Evolutionary conservation across 2,888 invertebrate genomes (phyloP), one percentile per base, ranked within the genome.

Genomic region (Phyllotreta striolata): DNA sequence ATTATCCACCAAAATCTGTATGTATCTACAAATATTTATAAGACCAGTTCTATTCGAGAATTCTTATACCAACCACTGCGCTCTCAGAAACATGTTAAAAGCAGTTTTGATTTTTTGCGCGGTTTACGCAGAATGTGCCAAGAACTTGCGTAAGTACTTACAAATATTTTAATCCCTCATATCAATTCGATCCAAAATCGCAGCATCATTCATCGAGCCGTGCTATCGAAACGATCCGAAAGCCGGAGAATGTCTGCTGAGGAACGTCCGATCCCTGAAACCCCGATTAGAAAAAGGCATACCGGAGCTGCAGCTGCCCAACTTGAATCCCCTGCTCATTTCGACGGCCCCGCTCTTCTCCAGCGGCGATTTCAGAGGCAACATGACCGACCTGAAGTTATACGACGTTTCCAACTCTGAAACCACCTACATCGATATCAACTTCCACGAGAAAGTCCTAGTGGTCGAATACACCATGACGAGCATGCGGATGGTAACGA

Each of bases 251-350:
- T 91, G 91, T 73, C 84, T 88, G 0, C 80, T 81, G 66, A 78
- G 84, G 12, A 86, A 86, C 0, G 81, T 91, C 0, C 86, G 89
- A 54, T 76, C 76, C 0, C 79, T 91, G 64, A 82, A 84, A 54
- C 85, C 86, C 0, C 80, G 85, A 40, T 77, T 91, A 8, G 80
- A 78, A 0, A 65, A 76, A 0, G 91, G 91, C 1, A 87, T 91
- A 55, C 85, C 87, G 0, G 88, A 87, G 70, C 80, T 91, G 0
- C 82, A 83, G 9, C 86, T 91, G 49, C 91, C 91, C 0, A 80
- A 86, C 0, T 82, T 89, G 67, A 89, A 91, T 63, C 91, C 91
- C 0, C 83, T 91, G 66, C 80, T 77, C 1, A 83, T 91, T 4
- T 88, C 90, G 0, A 86, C 88, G 67, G 82, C 91, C 57, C 86